These are phyloP conservation scores for Ophthalmotilapia sp. DNA, from an alignment of 2,113 vertebrate species.

Conservation along the genomic window DNA sequence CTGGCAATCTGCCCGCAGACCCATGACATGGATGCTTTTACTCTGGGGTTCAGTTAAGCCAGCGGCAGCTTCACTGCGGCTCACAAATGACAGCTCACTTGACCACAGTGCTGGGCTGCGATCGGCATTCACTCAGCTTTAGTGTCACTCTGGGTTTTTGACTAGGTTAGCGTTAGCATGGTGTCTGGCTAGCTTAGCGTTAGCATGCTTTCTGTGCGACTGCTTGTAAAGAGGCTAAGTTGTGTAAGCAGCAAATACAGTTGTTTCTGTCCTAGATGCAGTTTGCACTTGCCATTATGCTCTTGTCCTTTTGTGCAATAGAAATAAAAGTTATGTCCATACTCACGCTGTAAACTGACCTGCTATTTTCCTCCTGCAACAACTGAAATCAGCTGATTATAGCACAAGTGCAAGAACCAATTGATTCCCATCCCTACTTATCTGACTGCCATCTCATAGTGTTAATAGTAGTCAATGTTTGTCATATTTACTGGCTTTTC, in stretches of 20 bases:
- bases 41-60: not conserved
- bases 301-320: not conserved
- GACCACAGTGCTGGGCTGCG: not conserved
- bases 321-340: not conserved
- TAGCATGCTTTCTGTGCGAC: not conserved
- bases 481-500: not conserved
- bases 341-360: not conserved
- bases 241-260: not conserved
- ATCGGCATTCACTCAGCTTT: not conserved
- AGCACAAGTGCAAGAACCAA: not conserved
- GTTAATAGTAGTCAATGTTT: not conserved
- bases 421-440: not conserved
- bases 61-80: not conserved
- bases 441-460: not conserved
- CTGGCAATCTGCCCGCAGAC: not conserved
- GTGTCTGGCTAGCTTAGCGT: not conserved
- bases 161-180: not conserved
- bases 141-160: not conserved
- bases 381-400: not conserved
- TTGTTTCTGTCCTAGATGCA: not conserved
- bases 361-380: not conserved
- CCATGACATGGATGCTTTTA: not conserved
- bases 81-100: not conserved
- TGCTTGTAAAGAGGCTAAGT: not conserved
- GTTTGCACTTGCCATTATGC: not conserved